These are phyloP conservation scores for Eremobia ochroleuca DNA, from an alignment of 2,888 invertebrate species.

Conservation along the genomic window DNA sequence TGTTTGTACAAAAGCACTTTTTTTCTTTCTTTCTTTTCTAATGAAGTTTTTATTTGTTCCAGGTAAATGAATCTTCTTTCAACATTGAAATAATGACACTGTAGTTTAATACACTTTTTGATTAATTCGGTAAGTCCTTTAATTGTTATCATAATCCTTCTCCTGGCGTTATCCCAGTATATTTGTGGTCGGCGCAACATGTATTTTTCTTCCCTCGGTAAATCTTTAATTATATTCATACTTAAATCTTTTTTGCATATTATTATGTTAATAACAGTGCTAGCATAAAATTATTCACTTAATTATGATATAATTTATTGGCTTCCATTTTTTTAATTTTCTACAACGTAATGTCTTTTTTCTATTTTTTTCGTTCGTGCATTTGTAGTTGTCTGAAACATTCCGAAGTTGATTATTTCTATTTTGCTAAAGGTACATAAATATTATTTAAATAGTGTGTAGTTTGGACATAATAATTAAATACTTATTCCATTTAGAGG, in stretches of 20 bases:
- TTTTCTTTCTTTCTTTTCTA: no score
- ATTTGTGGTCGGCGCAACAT: no score
- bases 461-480: neutral
- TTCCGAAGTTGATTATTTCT: neutral
- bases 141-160: neutral
- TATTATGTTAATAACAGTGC: no score
- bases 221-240: neutral
- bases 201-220: no score
- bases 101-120: neutral
- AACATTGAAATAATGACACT: neutral
- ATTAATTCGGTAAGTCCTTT: neutral
- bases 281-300: neutral
- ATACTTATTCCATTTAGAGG: no score
- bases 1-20: no score
- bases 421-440: neutral
- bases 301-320: neutral
- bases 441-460: neutral
- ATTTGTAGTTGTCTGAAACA: neutral
- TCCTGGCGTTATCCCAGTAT: no score
- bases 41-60: slow-evolving; percentile 39
- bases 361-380: neutral
- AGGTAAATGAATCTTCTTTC: slow-evolving; percentile 36
- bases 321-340: neutral
- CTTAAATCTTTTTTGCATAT: neutral
- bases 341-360: neutral